These are phyloP conservation scores for Salvator merianae DNA, from an alignment of 2,113 vertebrate species.

Conservation along the genomic window DNA sequence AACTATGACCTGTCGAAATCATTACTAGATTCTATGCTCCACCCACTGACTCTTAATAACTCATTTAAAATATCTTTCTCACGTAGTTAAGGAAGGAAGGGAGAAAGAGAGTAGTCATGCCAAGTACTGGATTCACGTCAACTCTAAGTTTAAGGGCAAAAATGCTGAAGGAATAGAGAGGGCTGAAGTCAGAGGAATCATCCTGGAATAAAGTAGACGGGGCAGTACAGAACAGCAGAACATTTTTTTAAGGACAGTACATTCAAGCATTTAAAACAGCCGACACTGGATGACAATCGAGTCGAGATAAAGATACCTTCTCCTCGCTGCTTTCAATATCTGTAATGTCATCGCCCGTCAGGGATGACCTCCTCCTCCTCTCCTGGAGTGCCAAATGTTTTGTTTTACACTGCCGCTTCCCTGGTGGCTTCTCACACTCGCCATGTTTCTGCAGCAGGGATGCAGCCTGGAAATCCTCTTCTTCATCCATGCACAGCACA, in stretches of 20 bases:
- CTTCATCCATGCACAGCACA: slow-evolving; percentile 81
- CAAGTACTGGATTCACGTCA: background rate
- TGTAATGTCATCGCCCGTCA: slow-evolving; percentile 75
- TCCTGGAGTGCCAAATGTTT: slow-evolving; percentile 93
- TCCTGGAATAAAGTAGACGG: background rate
- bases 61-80: background rate
- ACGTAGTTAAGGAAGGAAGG: background rate
- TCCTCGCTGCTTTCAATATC: slow-evolving; percentile 80
- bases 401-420: slow-evolving; percentile 98
- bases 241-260: slow-evolving; percentile 23
- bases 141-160: background rate
- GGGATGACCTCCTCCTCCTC: slow-evolving; percentile 76
- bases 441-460: slow-evolving; percentile 87
- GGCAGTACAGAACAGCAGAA: background rate
- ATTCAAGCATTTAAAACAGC: background rate
- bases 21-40: background rate
- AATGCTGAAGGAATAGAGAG: background rate
- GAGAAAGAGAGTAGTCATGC: background rate
- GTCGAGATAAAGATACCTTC: slow-evolving; percentile 78
- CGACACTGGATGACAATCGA: slow-evolving; percentile 50
- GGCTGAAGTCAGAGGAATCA: background rate
- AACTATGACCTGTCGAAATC: slow-evolving; percentile 70
- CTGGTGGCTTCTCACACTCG: slow-evolving; percentile 95
- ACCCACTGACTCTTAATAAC: background rate
- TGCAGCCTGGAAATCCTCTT: slow-evolving; percentile 79